These are phyloP conservation scores for Piliocolobus tephrosceles DNA, from an alignment of 2,113 vertebrate genomes.

Conservation along the genomic window DNA sequence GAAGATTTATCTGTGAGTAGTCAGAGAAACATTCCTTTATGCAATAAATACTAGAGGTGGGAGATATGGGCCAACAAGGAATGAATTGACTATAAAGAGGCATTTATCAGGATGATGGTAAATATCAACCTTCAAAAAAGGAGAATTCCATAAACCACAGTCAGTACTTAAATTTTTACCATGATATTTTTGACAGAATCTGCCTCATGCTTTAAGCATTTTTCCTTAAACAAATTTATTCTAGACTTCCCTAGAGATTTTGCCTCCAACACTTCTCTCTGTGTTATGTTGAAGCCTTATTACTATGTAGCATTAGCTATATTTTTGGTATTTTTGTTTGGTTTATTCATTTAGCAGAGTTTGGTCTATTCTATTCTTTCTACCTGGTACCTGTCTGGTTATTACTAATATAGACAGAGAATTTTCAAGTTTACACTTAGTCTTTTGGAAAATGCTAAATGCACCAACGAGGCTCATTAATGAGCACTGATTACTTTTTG, in stretches of 20 bases:
- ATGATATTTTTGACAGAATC: slow-evolving; percentile 37
- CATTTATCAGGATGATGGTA: slow-evolving; percentile 69
- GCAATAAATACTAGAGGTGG: slow-evolving; percentile 71
- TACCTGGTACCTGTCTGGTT: neutral
- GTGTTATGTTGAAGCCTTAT: neutral
- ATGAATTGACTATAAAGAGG: slow-evolving; percentile 63
- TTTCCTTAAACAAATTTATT: slow-evolving; percentile 39
- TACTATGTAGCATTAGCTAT: neutral
- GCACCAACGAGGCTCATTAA: neutral
- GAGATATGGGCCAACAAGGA: slow-evolving; percentile 69
- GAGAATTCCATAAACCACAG: slow-evolving; percentile 51
- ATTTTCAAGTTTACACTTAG: neutral
- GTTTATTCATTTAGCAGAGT: slow-evolving; percentile 20
- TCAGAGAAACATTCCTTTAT: slow-evolving; percentile 69
- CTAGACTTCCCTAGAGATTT: neutral
- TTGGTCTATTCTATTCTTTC: slow-evolving; percentile 8
- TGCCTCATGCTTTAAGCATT: slow-evolving; percentile 41
- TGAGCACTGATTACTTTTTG: neutral
- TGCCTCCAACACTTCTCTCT: neutral
- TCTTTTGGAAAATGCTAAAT: slow-evolving; percentile 35
- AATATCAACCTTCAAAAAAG: slow-evolving; percentile 59
- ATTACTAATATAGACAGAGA: neutral
- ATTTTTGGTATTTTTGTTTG: slow-evolving; percentile 6
- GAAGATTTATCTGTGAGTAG: slow-evolving; percentile 78
- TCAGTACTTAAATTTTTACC: slow-evolving; percentile 40